phyloP scores from a whole-genome alignment of 2,113 vertebrate species.

The Gavia stellata region DNA sequence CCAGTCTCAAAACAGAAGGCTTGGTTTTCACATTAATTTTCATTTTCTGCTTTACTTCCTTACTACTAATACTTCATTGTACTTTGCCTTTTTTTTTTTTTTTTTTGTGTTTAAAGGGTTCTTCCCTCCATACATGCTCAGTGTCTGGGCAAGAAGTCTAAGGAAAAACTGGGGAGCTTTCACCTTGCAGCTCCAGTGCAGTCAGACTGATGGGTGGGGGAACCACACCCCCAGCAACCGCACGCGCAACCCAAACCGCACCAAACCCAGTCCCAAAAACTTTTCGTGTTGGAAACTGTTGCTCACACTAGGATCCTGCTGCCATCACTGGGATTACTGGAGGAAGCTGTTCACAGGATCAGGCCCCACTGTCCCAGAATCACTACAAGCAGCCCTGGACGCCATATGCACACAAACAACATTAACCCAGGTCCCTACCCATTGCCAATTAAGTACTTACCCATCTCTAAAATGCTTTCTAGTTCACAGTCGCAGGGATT shows the following conservation, averaged over 20 bases:
- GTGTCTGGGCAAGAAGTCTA: not conserved
- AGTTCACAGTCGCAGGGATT: not conserved
- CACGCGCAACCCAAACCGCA: not conserved
- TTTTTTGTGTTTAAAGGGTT: not conserved
- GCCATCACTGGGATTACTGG: not conserved
- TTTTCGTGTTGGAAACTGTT: not conserved
- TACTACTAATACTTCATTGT: not conserved
- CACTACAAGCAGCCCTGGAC: conserved; percentile 22
- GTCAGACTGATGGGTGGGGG: not conserved
- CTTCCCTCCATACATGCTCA: not conserved
- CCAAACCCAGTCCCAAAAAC: rapidly evolving
- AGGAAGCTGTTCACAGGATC: not conserved
- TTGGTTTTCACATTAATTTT: not conserved
- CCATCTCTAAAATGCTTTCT: conserved; percentile 18
- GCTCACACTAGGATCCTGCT: not conserved
- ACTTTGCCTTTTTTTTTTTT: not conserved
- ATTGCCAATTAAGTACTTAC: not conserved
- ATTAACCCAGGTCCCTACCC: not conserved
- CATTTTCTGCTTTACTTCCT: not conserved
- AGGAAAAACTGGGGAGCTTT: not conserved
- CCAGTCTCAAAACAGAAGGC: not conserved
- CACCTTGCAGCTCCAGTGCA: not conserved
- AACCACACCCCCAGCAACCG: not conserved
- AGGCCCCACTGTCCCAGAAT: not conserved
- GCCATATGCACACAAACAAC: not conserved